Percentiles rank a stretch among this genome's conserved stretches.
Evolutionary conservation across 2,888 invertebrate genomes (phyloP).

Genomic region (Proisotoma minuta): DNA sequence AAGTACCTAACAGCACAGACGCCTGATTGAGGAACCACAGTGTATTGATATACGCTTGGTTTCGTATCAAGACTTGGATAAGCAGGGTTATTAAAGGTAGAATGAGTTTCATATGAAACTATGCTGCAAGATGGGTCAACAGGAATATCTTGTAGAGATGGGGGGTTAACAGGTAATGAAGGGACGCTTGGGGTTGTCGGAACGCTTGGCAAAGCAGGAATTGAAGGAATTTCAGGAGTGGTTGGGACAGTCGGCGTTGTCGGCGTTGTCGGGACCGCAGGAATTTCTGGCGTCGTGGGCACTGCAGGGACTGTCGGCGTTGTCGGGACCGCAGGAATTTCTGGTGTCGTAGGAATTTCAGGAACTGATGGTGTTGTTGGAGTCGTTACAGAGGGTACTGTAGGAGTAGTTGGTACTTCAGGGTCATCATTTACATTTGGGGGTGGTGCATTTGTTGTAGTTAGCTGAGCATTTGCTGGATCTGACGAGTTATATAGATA

Average conservation of each 20-base stretch:
- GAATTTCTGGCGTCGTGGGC: slow-evolving; percentile 14
- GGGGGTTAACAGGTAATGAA: too few species aligned
- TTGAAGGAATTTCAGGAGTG: slow-evolving; percentile 4
- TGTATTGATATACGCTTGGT: slow-evolving; percentile 33
- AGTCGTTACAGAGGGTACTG: not conserved
- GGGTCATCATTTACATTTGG: not conserved
- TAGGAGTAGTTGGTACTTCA: not conserved
- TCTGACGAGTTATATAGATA: too few species aligned
- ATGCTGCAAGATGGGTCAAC: slow-evolving; percentile 15
- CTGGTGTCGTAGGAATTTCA: slow-evolving; percentile 12
- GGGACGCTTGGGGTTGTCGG: slow-evolving; percentile 1
- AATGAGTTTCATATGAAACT: slow-evolving; percentile 20
- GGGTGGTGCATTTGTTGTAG: slow-evolving; percentile 12
- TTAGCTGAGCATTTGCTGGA: slow-evolving; percentile 23
- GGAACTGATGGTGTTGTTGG: not conserved
- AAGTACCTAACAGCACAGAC: slow-evolving; percentile 40
- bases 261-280: slow-evolving; percentile 12
- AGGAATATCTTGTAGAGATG: not conserved
- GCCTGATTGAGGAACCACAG: slow-evolving; percentile 31
- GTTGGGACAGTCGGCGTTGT: slow-evolving; percentile 10
- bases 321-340: slow-evolving; percentile 14
- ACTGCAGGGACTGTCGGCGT: slow-evolving; percentile 16
- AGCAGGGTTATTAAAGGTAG: slow-evolving; percentile 36
- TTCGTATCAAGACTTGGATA: slow-evolving; percentile 38
- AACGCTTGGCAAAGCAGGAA: not conserved